Conservation (phyloP, 2,113 vertebrate species). For the Gymnobelideus leadbeateri region DNA sequence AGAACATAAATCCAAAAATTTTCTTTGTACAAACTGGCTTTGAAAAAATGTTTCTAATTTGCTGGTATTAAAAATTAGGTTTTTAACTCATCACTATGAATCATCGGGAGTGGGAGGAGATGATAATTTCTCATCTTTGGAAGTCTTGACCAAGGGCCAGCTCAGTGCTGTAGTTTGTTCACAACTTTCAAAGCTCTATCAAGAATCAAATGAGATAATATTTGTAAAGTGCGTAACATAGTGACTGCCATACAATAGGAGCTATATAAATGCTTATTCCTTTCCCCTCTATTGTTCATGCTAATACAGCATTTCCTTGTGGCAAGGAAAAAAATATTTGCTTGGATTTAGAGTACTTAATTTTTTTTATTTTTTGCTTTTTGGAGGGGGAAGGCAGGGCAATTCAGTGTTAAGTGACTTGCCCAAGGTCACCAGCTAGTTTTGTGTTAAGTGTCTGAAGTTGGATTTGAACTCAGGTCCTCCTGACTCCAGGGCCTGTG, state of each 20-base stretch:
- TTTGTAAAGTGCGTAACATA: neutral
- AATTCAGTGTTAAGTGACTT: no score
- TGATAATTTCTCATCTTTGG: neutral
- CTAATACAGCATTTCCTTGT: neutral
- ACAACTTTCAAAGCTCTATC: neutral
- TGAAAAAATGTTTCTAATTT: neutral
- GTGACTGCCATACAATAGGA: neutral
- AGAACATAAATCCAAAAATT: neutral
- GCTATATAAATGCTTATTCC: neutral
- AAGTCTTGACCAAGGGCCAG: neutral
- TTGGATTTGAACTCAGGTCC: no score
- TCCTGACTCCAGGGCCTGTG: no score
- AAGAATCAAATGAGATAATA: neutral
- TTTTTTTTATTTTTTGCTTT: no score
- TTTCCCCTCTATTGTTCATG: neutral
- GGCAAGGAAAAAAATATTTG: neutral
- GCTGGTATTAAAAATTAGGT: neutral
- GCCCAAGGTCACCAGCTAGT: no score
- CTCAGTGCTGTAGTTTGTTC: neutral
- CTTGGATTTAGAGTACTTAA: neutral
- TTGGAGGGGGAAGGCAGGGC: no score
- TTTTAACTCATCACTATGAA: neutral
- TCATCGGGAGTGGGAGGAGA: neutral
- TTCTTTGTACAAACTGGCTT: neutral
- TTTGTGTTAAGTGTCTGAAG: no score